Evolutionary conservation across 1,140 invertebrate genomes (phyloP).

Genomic region (Drosophila asahinai): DNA sequence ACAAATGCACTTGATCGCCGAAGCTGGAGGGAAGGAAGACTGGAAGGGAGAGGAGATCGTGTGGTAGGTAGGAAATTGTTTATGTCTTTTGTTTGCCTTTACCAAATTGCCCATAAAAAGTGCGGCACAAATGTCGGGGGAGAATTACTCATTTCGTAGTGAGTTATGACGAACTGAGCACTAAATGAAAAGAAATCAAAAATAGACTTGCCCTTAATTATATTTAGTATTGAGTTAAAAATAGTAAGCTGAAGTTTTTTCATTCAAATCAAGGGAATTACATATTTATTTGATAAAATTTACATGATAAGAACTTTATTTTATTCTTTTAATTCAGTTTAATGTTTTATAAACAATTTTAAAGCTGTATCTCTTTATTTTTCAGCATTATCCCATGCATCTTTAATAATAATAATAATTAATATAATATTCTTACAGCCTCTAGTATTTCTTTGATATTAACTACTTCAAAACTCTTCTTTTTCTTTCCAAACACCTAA

Average conservation of each 20-base stretch:
- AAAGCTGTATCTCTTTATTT: not conserved
- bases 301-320: no score
- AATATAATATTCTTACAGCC: not conserved
- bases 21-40: no score
- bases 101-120: slow-evolving; percentile 42
- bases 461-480: not conserved
- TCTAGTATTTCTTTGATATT: not conserved
- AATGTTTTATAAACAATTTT: not conserved
- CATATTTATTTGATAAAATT: no score
- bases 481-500: not conserved
- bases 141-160: not conserved
- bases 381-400: not conserved
- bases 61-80: slow-evolving; percentile 47
- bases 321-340: not conserved
- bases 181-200: no score
- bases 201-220: no score
- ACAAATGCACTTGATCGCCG: slow-evolving; percentile 51
- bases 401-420: not conserved
- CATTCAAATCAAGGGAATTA: no score
- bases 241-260: no score
- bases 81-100: slow-evolving; percentile 36
- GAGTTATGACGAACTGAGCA: no score
- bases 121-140: slow-evolving; percentile 17
- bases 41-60: not conserved
- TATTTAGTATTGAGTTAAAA: no score